Percentiles rank a stretch among this genome's conserved stretches.
phyloP scores from a whole-genome alignment of 2,797 vertebrate species.

The Gymnodraco acuticeps region DNA sequence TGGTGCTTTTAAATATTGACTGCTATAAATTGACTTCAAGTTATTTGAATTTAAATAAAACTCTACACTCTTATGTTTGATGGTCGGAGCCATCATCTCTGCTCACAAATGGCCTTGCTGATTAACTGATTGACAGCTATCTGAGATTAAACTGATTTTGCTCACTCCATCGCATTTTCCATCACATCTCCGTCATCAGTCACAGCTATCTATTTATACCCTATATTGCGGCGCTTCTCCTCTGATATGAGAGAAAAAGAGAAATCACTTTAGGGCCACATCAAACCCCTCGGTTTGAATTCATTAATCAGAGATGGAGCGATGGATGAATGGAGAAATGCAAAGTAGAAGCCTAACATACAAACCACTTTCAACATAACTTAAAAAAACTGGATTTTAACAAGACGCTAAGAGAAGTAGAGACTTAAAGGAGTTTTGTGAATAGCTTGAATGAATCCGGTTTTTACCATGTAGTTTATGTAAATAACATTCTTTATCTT shows the following conservation, averaged over 20 bases:
- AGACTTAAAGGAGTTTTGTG: background rate
- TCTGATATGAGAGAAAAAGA: background rate
- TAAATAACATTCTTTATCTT: background rate
- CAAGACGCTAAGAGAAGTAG: background rate
- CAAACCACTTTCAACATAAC: conserved; percentile 19
- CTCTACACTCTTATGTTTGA: background rate
- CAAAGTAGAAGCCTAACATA: conserved; percentile 7
- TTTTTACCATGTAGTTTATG: background rate
- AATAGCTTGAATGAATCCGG: background rate
- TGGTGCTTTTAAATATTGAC: background rate
- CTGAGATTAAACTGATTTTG: conserved; percentile 13
- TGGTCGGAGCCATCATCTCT: conserved; percentile 7
- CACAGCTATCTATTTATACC: conserved; percentile 22
- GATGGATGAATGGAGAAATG: conserved; percentile 18
- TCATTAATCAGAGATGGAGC: conserved; percentile 27
- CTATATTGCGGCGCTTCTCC: background rate
- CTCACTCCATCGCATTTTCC: conserved; percentile 2
- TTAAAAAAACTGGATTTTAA: too few relatives aligned
- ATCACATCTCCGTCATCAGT: background rate
- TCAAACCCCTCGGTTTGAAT: conserved; percentile 14
- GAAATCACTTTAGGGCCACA: conserved; percentile 7
- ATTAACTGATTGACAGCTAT: background rate
- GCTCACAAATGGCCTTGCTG: background rate
- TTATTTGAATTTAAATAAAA: background rate
- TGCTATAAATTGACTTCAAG: background rate